Conservation (phyloP, 2,113 vertebrate genomes). For the Boleophthalmus pectinirostris region DNA sequence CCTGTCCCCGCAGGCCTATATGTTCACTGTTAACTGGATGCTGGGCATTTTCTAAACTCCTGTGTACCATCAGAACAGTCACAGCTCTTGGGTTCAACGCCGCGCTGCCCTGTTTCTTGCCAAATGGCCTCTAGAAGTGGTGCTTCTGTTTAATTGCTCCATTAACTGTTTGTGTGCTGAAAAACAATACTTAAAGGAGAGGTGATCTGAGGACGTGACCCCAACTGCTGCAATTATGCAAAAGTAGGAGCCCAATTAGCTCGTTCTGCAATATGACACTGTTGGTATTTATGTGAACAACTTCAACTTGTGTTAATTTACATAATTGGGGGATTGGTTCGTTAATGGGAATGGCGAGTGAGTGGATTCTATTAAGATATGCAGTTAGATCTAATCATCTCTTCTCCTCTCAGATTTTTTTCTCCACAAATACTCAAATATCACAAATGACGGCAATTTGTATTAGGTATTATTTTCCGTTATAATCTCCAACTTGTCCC, state of each 20-base stretch:
- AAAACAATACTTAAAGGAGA: slow-evolving; percentile 77
- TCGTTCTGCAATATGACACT: slow-evolving; percentile 72
- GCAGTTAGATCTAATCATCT: slow-evolving; percentile 75
- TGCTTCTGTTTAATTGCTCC: slow-evolving; percentile 72
- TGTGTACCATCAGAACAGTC: slow-evolving; percentile 23
- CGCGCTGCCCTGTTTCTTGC: slow-evolving; percentile 37
- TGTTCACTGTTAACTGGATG: neutral
- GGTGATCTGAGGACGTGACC: slow-evolving; percentile 69
- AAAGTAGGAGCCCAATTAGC: slow-evolving; percentile 78
- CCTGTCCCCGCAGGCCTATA: neutral
- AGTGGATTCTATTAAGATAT: slow-evolving; percentile 79
- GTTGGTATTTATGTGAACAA: slow-evolving; percentile 72
- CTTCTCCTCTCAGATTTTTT: slow-evolving; percentile 59
- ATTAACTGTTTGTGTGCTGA: slow-evolving; percentile 74
- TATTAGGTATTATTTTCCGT: slow-evolving; percentile 46
- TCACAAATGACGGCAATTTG: slow-evolving; percentile 59
- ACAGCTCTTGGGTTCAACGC: slow-evolving; percentile 22
- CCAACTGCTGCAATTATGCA: slow-evolving; percentile 71
- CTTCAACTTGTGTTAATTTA: slow-evolving; percentile 76
- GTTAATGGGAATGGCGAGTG: slow-evolving; percentile 71
- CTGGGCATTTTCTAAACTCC: slow-evolving; percentile 26
- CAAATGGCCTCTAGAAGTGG: slow-evolving; percentile 64
- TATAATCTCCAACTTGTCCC: slow-evolving; percentile 45
- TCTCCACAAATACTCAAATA: slow-evolving; percentile 53
- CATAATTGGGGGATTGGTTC: slow-evolving; percentile 77